Conservation (phyloP, 2,797 vertebrate species). For the Crotalus adamanteus region DNA sequence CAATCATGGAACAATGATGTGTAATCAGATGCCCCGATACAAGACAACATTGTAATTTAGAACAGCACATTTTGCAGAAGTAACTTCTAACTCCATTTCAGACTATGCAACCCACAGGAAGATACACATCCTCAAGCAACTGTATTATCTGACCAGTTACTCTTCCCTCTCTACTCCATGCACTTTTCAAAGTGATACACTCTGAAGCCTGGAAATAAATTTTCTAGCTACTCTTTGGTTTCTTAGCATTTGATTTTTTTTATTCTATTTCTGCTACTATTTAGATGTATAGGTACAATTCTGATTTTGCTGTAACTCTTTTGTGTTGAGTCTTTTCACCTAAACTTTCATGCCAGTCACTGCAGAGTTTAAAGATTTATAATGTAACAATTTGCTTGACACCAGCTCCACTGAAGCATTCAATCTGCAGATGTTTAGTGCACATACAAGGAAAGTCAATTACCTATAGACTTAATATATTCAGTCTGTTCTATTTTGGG, state of each 20-base stretch:
- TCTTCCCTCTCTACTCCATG: background rate
- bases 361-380: background rate
- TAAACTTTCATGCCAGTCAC: background rate
- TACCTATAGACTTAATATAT: background rate
- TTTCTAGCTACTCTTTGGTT: background rate
- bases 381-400: constrained; percentile 14
- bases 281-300: background rate
- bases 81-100: background rate
- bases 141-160: background rate
- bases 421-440: constrained; percentile 20
- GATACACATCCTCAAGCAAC: no score
- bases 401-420: constrained; percentile 20
- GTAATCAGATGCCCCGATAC: background rate
- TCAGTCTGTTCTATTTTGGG: background rate
- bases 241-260: background rate
- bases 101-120: background rate
- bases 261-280: background rate
- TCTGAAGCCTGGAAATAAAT: background rate
- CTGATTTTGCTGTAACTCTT: background rate
- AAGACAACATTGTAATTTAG: background rate
- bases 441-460: constrained; percentile 9
- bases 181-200: background rate
- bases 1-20: background rate
- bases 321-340: background rate
- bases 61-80: background rate